Conservation (phyloP, 2,113 vertebrate species). For the Halcyon malimbica region DNA sequence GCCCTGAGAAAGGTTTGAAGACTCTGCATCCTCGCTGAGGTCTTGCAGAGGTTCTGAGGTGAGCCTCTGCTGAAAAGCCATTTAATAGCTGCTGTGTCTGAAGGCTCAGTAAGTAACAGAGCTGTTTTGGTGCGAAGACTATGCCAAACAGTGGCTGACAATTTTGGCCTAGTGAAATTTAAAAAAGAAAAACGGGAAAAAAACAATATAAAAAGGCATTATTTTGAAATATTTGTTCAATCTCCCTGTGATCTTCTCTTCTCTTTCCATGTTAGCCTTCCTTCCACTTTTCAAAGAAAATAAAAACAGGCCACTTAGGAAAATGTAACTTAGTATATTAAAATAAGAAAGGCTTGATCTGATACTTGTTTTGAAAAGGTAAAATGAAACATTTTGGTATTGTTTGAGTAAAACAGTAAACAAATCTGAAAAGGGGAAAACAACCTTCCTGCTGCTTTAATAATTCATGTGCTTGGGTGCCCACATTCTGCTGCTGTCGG, state of each 20-base stretch:
- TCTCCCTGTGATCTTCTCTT: background rate
- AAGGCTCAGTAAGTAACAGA: background rate
- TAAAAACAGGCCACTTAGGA: background rate
- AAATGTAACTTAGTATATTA: background rate
- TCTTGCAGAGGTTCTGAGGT: background rate
- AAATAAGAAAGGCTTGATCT: background rate
- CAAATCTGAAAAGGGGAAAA: background rate
- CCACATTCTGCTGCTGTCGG: background rate
- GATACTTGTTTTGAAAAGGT: background rate
- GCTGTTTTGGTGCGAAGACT: background rate
- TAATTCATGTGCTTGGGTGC: background rate
- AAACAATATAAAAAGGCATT: background rate
- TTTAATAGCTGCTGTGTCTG: background rate
- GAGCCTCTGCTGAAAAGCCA: background rate
- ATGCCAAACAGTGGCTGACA: background rate
- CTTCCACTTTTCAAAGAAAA: background rate
- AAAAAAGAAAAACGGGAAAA: background rate
- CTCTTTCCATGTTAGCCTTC: background rate
- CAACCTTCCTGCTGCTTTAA: background rate
- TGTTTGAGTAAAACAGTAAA: background rate
- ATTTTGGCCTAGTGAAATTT: background rate
- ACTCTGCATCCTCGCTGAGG: background rate
- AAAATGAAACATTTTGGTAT: background rate
- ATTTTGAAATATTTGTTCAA: background rate
- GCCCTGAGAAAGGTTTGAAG: background rate